Evolutionary conservation across 1,140 invertebrate species (phyloP).

Genomic region (Chrysopa pallens): DNA sequence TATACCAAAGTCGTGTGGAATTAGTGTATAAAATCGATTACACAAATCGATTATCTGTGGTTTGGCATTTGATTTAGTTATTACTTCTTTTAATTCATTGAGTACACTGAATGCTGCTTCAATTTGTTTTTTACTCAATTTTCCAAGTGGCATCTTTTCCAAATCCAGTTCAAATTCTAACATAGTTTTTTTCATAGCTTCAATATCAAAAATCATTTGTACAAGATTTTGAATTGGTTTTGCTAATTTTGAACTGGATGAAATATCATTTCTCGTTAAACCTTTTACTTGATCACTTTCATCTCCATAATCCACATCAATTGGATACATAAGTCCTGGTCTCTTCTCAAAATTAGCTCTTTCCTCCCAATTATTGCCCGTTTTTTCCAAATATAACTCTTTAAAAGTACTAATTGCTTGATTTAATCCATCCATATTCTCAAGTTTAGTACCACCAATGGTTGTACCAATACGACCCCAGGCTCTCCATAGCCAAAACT

Average conservation of each 20-base stretch:
- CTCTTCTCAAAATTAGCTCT: constrained; percentile 59
- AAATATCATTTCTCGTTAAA: too few relatives aligned
- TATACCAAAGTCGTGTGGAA: constrained; percentile 89
- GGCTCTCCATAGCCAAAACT: constrained; percentile 67
- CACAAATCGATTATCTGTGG: constrained; percentile 58
- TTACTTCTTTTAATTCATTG: constrained; percentile 50
- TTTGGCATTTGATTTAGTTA: constrained; percentile 29
- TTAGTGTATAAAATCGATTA: constrained; percentile 68
- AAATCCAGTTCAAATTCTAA: constrained; percentile 91
- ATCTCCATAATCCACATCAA: constrained; percentile 78
- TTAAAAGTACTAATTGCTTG: constrained; percentile 51
- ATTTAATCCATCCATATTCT: constrained; percentile 29
- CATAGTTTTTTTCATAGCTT: constrained; percentile 82
- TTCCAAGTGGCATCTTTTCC: constrained; percentile 90
- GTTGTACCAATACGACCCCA: constrained; percentile 95
- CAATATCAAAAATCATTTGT: constrained; percentile 76
- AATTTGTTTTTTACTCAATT: constrained; percentile 84
- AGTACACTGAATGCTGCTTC: constrained; percentile 69
- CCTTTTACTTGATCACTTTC: constrained; percentile 8
- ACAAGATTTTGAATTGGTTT: constrained; percentile 70
- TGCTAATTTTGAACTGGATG: constrained; percentile 7
- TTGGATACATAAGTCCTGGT: constrained; percentile 64
- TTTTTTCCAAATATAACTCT: constrained; percentile 61
- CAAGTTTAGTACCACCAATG: constrained; percentile 66
- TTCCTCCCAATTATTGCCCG: constrained; percentile 60